These are phyloP conservation scores for Hydra vulgaris DNA, from an alignment of 30 jellyfish, hydroid and myxozoan species.

Conservation along the genomic window DNA sequence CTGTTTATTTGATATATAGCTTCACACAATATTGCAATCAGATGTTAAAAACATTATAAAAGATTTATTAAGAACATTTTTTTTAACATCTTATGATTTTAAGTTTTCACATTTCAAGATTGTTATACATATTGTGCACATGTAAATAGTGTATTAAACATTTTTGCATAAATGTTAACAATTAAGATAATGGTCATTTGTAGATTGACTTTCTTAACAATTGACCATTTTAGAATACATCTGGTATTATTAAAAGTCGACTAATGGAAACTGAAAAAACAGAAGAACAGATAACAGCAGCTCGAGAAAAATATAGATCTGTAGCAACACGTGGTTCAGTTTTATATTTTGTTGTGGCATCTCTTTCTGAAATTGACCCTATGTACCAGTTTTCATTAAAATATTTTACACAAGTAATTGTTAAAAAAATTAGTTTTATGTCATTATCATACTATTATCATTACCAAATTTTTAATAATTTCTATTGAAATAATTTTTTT, in stretches of 20 bases:
- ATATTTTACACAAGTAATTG: slow-evolving; percentile 70
- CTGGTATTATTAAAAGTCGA: slow-evolving; percentile 89
- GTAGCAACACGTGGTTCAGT: slow-evolving; percentile 97
- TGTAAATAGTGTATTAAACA: too few species aligned
- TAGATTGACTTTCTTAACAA: too few species aligned
- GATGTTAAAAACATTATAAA: too few species aligned
- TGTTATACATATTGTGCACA: too few species aligned
- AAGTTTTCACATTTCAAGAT: too few species aligned
- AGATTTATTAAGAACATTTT: too few species aligned
- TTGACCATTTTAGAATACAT: slow-evolving; percentile 63
- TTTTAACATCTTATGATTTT: too few species aligned
- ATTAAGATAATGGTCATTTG: too few species aligned
- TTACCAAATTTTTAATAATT: neutral
- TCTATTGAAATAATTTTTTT: neutral
- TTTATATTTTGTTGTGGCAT: slow-evolving; percentile 86
- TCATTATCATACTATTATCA: neutral
- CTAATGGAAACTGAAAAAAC: slow-evolving; percentile 90
- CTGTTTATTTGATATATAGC: too few species aligned
- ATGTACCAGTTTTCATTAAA: slow-evolving; percentile 89
- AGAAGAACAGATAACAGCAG: slow-evolving; percentile 82
- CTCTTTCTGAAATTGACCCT: slow-evolving; percentile 90
- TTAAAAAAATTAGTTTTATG: neutral
- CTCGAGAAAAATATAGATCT: slow-evolving; percentile 89
- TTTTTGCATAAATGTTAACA: too few species aligned
- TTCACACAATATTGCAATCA: too few species aligned